Conservation (phyloP, 2,113 vertebrate genomes). For the Semnornis frantzii region DNA sequence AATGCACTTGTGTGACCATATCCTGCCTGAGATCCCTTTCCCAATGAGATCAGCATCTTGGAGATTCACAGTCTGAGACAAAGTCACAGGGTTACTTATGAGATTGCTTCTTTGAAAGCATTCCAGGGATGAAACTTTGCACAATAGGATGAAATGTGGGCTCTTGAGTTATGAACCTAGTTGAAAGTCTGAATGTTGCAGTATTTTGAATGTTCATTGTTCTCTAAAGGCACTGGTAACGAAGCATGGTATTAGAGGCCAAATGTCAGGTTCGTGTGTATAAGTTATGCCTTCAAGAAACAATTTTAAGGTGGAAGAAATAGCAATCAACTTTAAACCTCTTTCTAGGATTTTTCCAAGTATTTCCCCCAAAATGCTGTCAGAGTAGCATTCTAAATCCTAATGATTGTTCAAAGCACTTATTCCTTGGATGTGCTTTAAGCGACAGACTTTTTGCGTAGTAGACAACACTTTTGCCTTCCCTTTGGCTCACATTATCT, state of each 20-base stretch:
- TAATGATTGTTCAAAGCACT: no score
- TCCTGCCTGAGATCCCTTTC: background rate
- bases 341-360: background rate
- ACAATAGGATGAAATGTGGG: background rate
- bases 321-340: background rate
- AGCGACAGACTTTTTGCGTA: no score
- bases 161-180: background rate
- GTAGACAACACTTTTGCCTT: no score
- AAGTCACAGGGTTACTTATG: background rate
- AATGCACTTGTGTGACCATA: accelerated
- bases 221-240: background rate
- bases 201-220: background rate
- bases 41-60: background rate
- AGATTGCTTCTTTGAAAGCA: background rate
- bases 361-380: no score
- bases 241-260: background rate
- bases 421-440: no score
- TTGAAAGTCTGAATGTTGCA: background rate
- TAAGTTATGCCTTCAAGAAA: background rate
- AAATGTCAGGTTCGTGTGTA: background rate
- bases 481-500: no score
- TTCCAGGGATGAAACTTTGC: background rate
- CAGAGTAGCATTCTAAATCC: no score
- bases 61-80: background rate
- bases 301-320: background rate